These are phyloP conservation scores for Paedocypris micromegethes DNA, from an alignment of 2,797 vertebrate species.

Conservation along the genomic window DNA sequence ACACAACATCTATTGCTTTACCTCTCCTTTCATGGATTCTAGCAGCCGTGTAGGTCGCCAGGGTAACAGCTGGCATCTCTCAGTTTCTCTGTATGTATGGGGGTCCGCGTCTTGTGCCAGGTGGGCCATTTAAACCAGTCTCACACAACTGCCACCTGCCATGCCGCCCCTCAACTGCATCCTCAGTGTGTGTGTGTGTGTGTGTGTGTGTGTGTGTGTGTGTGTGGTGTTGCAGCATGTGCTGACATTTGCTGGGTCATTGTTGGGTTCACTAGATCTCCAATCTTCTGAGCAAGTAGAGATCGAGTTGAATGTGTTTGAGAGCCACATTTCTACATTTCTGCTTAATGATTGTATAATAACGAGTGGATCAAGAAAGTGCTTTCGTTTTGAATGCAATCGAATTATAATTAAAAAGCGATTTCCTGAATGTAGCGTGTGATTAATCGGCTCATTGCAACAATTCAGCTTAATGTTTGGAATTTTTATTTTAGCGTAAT, in stretches of 20 bases:
- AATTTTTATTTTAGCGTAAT: too few species aligned
- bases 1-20: constrained; percentile 14
- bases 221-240: constrained; percentile 1
- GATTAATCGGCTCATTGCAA: too few species aligned
- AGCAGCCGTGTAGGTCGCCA: constrained; percentile 34
- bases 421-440: too few species aligned
- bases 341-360: too few species aligned
- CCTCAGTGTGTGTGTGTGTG: constrained; percentile 25
- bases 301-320: background rate
- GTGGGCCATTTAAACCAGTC: constrained; percentile 45
- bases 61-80: constrained; percentile 41
- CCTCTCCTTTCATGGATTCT: constrained; percentile 24
- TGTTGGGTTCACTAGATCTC: background rate
- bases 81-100: constrained; percentile 12
- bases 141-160: constrained; percentile 40
- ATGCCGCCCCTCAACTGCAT: constrained; percentile 4
- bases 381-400: too few species aligned
- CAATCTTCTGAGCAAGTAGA: too few species aligned
- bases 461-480: too few species aligned
- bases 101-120: constrained; percentile 38
- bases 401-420: too few species aligned
- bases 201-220: constrained; percentile 5
- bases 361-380: too few species aligned
- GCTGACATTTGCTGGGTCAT: constrained; percentile 28
- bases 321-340: background rate